These are phyloP conservation scores for Protodeltote pygarga DNA, from an alignment of 2,888 invertebrate genomes.

Conservation along the genomic window DNA sequence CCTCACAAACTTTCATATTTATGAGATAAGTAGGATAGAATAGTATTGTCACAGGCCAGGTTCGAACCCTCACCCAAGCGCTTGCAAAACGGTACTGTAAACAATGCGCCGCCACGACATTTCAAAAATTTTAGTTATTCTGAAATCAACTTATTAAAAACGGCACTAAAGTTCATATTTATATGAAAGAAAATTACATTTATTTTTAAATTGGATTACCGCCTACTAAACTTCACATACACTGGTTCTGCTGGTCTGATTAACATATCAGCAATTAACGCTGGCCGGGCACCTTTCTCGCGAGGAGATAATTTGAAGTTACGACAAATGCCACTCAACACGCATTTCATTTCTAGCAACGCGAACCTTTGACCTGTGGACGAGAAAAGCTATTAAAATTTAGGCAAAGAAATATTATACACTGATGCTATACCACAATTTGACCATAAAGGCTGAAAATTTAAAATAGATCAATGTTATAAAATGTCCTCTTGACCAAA, in stretches of 20 bases:
- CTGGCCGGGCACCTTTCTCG: constrained; percentile 71
- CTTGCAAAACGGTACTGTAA: no score
- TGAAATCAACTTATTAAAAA: no score
- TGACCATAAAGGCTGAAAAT: not conserved
- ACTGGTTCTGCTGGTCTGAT: constrained; percentile 76
- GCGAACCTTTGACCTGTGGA: constrained; percentile 89
- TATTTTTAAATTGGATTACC: constrained; percentile 25
- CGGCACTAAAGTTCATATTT: no score
- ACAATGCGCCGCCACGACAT: no score
- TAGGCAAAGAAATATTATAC: not conserved
- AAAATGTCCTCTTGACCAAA: no score
- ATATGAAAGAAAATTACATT: not conserved
- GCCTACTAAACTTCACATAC: constrained; percentile 58
- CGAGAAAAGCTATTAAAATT: not conserved
- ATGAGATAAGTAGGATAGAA: no score
- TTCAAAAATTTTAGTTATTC: no score
- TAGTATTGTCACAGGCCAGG: no score
- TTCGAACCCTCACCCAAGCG: no score
- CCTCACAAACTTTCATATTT: no score
- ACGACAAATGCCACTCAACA: constrained; percentile 83
- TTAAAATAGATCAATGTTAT: no score
- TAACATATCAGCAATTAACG: constrained; percentile 78
- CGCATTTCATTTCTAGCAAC: constrained; percentile 88
- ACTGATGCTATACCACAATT: no score
- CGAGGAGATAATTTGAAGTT: constrained; percentile 84